Evolutionary conservation across 2,113 vertebrate species (phyloP).

Genomic region (Psammodynastes pulverulentus): DNA sequence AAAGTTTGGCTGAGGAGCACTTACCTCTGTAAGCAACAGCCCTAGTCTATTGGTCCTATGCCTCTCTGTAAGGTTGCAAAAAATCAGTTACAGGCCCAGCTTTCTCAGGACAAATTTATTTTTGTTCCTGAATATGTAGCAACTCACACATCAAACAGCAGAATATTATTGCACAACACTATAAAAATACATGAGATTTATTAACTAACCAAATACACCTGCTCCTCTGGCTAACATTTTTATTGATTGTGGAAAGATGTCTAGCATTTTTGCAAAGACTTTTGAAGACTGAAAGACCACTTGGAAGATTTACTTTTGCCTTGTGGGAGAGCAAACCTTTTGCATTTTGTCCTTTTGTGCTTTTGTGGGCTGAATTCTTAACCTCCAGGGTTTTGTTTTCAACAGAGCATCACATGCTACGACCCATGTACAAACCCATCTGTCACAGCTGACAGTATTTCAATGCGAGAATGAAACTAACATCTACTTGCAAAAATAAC

Average conservation of each 20-base stretch:
- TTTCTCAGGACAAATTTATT: background rate
- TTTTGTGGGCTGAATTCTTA: constrained; percentile 10
- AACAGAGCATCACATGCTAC: background rate
- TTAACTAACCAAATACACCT: constrained; percentile 41
- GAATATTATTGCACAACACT: constrained; percentile 8
- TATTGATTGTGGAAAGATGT: constrained; percentile 37
- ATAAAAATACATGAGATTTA: constrained; percentile 13
- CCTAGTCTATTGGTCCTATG: background rate
- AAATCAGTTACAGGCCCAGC: background rate
- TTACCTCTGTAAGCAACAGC: background rate
- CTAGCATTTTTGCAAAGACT: constrained; percentile 21
- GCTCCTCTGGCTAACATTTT: background rate
- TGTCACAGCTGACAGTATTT: background rate
- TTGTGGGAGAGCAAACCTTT: constrained; percentile 39
- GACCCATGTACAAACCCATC: background rate
- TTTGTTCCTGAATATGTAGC: background rate
- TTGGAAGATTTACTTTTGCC: background rate
- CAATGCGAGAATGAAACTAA: fast-evolving
- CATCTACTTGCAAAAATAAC: background rate
- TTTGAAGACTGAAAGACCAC: background rate
- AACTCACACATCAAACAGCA: background rate
- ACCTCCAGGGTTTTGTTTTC: background rate
- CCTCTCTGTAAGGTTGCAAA: background rate
- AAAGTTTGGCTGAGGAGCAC: background rate
- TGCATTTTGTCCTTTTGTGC: background rate